phyloP scores from a whole-genome alignment of 2,113 vertebrate genomes.

The Ammodytes dubius region DNA sequence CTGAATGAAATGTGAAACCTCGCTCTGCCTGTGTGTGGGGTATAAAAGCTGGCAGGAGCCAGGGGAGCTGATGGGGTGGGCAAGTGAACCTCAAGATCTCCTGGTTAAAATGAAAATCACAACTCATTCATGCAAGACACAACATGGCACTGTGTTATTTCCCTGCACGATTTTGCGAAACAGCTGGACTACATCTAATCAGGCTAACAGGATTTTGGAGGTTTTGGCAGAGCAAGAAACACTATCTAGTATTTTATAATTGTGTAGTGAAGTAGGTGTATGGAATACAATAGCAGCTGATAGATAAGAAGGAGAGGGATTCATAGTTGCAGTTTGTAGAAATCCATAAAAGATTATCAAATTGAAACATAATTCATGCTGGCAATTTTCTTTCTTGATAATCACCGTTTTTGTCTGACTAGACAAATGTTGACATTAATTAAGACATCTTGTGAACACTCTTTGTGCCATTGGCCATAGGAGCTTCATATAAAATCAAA shows the following conservation, averaged over 20 bases:
- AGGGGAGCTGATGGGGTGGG: neutral
- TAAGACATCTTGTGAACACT: neutral
- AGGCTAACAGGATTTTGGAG: conserved; percentile 19
- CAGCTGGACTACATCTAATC: conserved; percentile 8
- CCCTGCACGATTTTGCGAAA: conserved; percentile 37
- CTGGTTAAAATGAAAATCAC: conserved; percentile 67
- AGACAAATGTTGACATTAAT: neutral
- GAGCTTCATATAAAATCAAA: conserved; percentile 33
- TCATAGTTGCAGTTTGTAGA: neutral
- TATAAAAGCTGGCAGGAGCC: conserved; percentile 28
- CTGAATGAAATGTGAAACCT: conserved; percentile 59
- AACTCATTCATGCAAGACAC: conserved; percentile 48
- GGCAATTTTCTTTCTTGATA: neutral
- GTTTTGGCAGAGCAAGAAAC: conserved; percentile 1
- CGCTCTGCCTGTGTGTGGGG: conserved; percentile 11
- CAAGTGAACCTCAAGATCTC: conserved; percentile 33
- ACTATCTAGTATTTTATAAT: neutral
- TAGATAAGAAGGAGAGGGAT: neutral
- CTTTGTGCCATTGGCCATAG: conserved; percentile 30
- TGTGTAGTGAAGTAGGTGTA: conserved; percentile 1
- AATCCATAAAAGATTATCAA: neutral
- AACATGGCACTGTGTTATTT: conserved; percentile 44
- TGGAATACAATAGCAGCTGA: conserved; percentile 3
- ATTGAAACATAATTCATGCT: neutral
- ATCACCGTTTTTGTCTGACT: neutral